phyloP scores from a whole-genome alignment of 92 coral and sea anemone species.

The Porites evermanni region DNA sequence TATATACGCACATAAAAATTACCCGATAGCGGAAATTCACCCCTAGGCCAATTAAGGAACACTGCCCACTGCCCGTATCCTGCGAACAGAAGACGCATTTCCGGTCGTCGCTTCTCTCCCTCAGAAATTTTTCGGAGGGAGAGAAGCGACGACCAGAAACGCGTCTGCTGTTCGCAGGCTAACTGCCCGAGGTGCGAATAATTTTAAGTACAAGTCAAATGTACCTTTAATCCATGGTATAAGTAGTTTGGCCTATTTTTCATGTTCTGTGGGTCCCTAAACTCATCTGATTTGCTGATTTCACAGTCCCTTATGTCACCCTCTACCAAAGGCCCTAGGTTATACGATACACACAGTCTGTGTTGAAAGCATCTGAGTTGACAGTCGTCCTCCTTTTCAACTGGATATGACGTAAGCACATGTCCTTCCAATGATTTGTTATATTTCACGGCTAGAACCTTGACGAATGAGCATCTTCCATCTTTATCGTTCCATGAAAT shows the following conservation, averaged over 20 bases:
- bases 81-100: too few species aligned
- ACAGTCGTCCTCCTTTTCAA: slow-evolving; percentile 36
- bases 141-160: too few species aligned
- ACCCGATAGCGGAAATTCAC: too few species aligned
- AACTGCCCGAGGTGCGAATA: too few species aligned
- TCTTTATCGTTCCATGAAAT: neutral
- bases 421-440: slow-evolving; percentile 13
- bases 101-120: too few species aligned
- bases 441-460: neutral
- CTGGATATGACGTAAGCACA: slow-evolving; percentile 30
- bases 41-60: too few species aligned
- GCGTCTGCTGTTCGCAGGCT: too few species aligned
- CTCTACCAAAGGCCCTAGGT: slow-evolving; percentile 25
- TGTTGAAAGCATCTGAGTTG: slow-evolving; percentile 41
- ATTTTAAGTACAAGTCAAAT: too few species aligned
- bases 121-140: too few species aligned
- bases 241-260: slow-evolving; percentile 8
- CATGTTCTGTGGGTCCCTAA: slow-evolving; percentile 39
- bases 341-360: slow-evolving; percentile 42
- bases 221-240: slow-evolving; percentile 40
- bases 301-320: slow-evolving; percentile 17
- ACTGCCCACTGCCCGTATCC: neutral
- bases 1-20: too few species aligned
- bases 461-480: slow-evolving; percentile 19
- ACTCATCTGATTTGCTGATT: slow-evolving; percentile 42